Percentiles rank a stretch among this genome's conserved stretches.
Evolutionary conservation across 2,113 vertebrate genomes (phyloP).

Genomic region (Murina feae): DNA sequence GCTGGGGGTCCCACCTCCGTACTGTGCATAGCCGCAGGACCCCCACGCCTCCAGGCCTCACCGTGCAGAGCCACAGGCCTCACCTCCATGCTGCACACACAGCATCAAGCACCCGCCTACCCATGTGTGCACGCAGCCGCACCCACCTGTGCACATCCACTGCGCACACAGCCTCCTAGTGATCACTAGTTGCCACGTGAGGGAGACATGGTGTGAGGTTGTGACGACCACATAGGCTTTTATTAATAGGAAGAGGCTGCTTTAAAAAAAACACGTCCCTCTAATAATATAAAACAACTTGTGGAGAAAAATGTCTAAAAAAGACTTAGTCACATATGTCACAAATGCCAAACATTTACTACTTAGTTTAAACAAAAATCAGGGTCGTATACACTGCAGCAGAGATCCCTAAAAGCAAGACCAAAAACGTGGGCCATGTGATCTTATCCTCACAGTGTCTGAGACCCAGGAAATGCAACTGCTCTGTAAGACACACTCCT

Average conservation of each 20-base stretch:
- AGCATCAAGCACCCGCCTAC: too few relatives aligned
- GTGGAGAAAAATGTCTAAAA: background rate
- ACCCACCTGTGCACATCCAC: too few relatives aligned
- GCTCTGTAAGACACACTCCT: slow-evolving; percentile 47
- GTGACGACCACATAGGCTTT: too few relatives aligned
- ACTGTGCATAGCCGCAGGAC: too few relatives aligned
- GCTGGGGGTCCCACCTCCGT: too few relatives aligned
- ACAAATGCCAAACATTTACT: slow-evolving; percentile 6
- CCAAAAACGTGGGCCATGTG: background rate
- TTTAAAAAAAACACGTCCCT: background rate
- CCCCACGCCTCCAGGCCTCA: too few relatives aligned
- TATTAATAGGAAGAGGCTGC: background rate
- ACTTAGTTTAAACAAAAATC: slow-evolving; percentile 37
- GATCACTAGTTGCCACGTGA: too few relatives aligned
- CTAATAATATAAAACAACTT: background rate
- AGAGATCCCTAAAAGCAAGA: background rate
- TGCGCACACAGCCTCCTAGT: too few relatives aligned
- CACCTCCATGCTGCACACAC: too few relatives aligned
- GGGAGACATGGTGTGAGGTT: too few relatives aligned
- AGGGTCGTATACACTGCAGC: background rate
- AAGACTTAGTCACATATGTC: background rate
- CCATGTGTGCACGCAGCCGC: too few relatives aligned
- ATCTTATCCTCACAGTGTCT: slow-evolving; percentile 51
- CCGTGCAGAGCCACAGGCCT: too few relatives aligned
- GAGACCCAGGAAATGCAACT: background rate